Base-by-base conservation (phyloP, 2,888 invertebrate species). In the Alviniconcha strummeri region DNA sequence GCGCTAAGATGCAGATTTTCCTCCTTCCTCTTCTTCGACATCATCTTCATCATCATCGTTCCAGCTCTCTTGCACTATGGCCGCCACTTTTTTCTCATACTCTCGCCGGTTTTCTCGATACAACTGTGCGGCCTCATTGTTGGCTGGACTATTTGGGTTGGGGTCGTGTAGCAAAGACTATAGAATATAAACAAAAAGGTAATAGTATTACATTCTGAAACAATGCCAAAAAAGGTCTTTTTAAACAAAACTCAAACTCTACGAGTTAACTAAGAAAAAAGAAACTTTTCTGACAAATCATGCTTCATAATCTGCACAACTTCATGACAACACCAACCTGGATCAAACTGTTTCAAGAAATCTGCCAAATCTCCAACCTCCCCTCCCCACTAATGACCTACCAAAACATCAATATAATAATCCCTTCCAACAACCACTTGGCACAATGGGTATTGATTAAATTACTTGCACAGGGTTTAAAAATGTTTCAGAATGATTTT, bases 51-150 rank as follows among this genome's bases (percentile, higher is more conserved):
- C 91, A 88, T 91, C 92, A 86, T 91, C 91, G 86, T 91, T 91
- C 96, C 98, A 99, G 95, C 98, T 98, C 95, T 98, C 98, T 96
- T 99, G 98, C 94, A 99, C 99, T 95, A 98, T 98, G 94, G 98
- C 98, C 95, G 98, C 98, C 94, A 99, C 99, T 95, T 98, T 96
- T 95, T 99, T 99, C 95, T 99, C 98, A 94, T 99, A 99, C 95
- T 99, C 99, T 93, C 99, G 96, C 93, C 98, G 96, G 94, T 99
- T 99, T 95, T 99, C 99, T 95, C 99, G 98, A 95, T 99, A 99
- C 93, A 99, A 96, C 95, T 99, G 99, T 91, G 99, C 99, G 93
- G 99, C 99, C 96, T 98, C 98, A 91, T 98, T 98, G 95, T 99
- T 99, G 92, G 99, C 99, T 93, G 99, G 99, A 91, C 98, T 98